These are phyloP conservation scores for Pachycephus smyrnensis DNA, from an alignment of 2,888 invertebrate species.

Conservation along the genomic window DNA sequence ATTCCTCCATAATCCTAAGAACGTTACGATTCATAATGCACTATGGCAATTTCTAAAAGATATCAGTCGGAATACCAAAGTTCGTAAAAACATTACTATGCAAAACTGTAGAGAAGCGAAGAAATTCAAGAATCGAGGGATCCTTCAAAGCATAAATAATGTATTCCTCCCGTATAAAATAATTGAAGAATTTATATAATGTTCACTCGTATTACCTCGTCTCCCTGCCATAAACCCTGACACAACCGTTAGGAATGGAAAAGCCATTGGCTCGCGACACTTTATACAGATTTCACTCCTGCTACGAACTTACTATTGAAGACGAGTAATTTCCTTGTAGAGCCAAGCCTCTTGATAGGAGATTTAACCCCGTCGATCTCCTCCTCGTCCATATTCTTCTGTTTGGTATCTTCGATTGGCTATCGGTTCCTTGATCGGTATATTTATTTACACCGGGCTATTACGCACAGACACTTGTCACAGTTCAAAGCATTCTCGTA, in stretches of 20 bases:
- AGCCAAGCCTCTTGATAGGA: conserved; percentile 84
- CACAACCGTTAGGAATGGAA: neutral
- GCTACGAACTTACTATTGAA: conserved; percentile 78
- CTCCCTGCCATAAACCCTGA: neutral
- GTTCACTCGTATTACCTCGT: neutral
- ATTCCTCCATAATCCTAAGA: neutral
- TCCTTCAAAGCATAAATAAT: neutral
- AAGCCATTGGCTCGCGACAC: neutral
- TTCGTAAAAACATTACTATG: no score
- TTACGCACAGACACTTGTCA: conserved; percentile 41
- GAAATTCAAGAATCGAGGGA: neutral
- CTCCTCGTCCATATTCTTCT: conserved; percentile 76
- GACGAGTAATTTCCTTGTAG: conserved; percentile 82
- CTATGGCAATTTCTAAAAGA: neutral
- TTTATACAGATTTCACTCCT: neutral
- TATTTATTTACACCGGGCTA: conserved; percentile 15
- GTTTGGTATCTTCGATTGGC: conserved; percentile 15
- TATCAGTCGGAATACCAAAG: neutral
- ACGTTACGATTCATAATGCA: neutral
- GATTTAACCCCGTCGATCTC: conserved; percentile 80
- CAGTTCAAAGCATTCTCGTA: conserved; percentile 44
- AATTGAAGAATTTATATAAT: neutral
- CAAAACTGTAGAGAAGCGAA: no score
- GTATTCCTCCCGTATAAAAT: neutral
- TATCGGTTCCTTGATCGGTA: conserved; percentile 10